Conservation (phyloP, 1,140 invertebrate genomes). For the Pomacea maculata region DNA sequence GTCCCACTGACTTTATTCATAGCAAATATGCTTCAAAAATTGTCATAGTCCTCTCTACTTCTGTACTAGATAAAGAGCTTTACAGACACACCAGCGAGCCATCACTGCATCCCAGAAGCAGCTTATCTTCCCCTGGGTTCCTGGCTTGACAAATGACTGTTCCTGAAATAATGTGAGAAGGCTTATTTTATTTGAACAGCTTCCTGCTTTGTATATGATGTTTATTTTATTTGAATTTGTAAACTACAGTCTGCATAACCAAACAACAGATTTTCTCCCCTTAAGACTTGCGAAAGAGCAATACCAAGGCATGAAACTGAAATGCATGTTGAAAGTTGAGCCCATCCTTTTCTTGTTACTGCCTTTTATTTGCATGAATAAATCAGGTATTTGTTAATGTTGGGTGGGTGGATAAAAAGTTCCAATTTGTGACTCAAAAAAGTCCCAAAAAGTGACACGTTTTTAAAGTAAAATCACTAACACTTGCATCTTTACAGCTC, state of each 20-base stretch:
- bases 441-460: neutral
- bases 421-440: neutral
- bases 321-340: too few relatives aligned
- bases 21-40: neutral
- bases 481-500: neutral
- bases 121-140: constrained; percentile 76
- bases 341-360: too few relatives aligned
- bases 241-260: neutral
- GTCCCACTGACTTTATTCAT: neutral
- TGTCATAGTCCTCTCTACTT: neutral
- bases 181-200: neutral
- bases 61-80: neutral
- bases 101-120: constrained; percentile 80
- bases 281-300: too few relatives aligned
- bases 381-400: too few relatives aligned
- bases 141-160: constrained; percentile 66
- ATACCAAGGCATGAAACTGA: too few relatives aligned
- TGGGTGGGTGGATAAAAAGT: neutral
- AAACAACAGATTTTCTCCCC: neutral
- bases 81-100: constrained; percentile 72
- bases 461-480: neutral
- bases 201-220: neutral
- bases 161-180: constrained; percentile 29
- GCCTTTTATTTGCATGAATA: too few relatives aligned
- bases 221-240: neutral